Conservation (phyloP, 92 coral and sea anemone species). For the Epizoanthus rinbou region DNA sequence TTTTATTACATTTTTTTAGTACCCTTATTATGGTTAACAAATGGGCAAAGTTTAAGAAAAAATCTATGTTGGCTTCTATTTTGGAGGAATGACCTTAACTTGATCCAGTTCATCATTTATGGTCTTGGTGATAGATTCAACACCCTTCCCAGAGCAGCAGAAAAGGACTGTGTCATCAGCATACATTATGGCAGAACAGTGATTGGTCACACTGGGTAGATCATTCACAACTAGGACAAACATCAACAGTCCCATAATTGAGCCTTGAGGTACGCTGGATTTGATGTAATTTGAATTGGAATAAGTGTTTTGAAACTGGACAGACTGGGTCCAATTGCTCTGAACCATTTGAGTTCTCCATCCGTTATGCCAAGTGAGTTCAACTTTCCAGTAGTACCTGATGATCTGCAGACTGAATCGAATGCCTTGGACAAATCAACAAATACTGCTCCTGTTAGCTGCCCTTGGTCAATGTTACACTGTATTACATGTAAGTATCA, state of each 20-base stretch:
- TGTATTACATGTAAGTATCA: not conserved
- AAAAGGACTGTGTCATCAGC: conserved; percentile 46
- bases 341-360: not conserved
- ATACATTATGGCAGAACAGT: conserved; percentile 25
- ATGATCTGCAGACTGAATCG: conserved; percentile 23
- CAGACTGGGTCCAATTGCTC: conserved; percentile 14
- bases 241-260: conserved; percentile 13
- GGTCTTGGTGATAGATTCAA: not conserved
- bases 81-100: no score
- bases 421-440: conserved; percentile 16
- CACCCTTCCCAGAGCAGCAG: not conserved
- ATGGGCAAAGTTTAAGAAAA: no score
- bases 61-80: no score
- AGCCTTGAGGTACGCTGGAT: not conserved
- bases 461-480: conserved; percentile 23
- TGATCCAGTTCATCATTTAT: conserved; percentile 19
- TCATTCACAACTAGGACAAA: conserved; percentile 25
- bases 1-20: no score
- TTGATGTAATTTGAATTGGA: conserved; percentile 7
- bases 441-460: conserved; percentile 32
- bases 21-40: no score
- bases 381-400: conserved; percentile 1
- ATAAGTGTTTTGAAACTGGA: conserved; percentile 8
- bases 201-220: not conserved
- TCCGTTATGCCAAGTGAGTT: no score